Percentiles rank a stretch among this genome's conserved stretches.
These are phyloP conservation scores for Pteronura brasiliensis DNA, from an alignment of 2,113 vertebrate species.

Conservation along the genomic window DNA sequence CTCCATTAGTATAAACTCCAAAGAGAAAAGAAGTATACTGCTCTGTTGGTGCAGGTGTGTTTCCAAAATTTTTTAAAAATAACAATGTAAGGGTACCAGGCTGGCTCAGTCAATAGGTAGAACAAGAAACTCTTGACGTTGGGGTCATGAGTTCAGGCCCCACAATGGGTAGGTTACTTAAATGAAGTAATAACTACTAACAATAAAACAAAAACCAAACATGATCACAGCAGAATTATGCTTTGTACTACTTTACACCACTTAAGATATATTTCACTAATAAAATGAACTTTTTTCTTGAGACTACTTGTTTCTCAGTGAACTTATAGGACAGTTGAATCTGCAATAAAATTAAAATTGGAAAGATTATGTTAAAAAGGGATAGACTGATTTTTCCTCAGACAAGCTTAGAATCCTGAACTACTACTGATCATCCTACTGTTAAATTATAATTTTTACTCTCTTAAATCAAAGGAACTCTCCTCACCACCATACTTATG, in stretches of 20 bases:
- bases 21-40: background rate
- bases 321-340: background rate
- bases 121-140: background rate
- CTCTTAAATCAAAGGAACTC: constrained; percentile 25
- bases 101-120: background rate
- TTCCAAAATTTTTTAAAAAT: constrained; percentile 31
- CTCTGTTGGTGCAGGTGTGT: background rate
- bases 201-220: background rate
- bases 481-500: background rate
- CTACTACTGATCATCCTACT: background rate
- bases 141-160: background rate
- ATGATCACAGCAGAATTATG: background rate
- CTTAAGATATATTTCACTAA: background rate
- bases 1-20: background rate
- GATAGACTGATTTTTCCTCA: background rate
- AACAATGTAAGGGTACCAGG: background rate
- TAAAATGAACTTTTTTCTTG: background rate
- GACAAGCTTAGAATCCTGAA: background rate
- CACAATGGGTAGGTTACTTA: background rate
- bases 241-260: background rate
- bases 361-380: background rate
- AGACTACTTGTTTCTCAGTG: constrained; percentile 19
- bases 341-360: background rate
- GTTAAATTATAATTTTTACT: constrained; percentile 19
- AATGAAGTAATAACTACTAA: background rate